Evolutionary conservation across 2,113 vertebrate genomes (phyloP), one percentile per base, ranked within the genome.

Genomic region (Neogobius melanostomus): DNA sequence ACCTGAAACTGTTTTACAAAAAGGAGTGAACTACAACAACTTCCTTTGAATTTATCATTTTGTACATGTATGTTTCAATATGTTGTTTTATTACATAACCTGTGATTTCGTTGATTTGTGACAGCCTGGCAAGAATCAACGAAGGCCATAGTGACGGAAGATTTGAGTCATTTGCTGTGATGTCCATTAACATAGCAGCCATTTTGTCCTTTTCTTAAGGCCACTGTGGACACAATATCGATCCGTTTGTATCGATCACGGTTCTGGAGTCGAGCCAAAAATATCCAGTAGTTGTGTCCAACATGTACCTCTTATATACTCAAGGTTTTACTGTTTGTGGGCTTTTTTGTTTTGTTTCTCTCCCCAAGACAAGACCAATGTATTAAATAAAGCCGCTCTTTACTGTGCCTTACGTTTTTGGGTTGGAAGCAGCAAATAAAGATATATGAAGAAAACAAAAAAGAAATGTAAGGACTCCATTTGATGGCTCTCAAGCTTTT

Each of bases 221-320:
- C 47, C 42, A 16, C 17, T 70, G 15, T 76, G 28, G 62, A 66
- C 56, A 66, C 28, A 54, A 49, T 78, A 75, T 67, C 72, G 65
- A 76, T 76, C 16, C n/a, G 53, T 17, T 42, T 11, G 36, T 66
- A 82, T 83, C 61, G 79, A 83, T 75, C 62, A 43, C 52, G 21
- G 64, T 54, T 66, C 62, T 76, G 48, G 66, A 42, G 54, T 47
- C 43, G 10, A 69, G 54, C 16, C 66, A 75, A 57, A n/a, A 80
- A 68, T 65, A 44, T 59, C 46, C 59, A 71, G 15, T 66, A 66
- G n/a, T 12, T 47, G 45, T 66, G n/a, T 73, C 74, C 71, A 36
- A 52, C 52, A 46, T 61, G 15, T 36, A 51, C 11, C 42, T 57
- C 46, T 50, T 10, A 49, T 17, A 21, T 28, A 51, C 12, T 62